Conservation (phyloP, 2,113 vertebrate genomes). For the Paramormyrops kingsleyae region DNA sequence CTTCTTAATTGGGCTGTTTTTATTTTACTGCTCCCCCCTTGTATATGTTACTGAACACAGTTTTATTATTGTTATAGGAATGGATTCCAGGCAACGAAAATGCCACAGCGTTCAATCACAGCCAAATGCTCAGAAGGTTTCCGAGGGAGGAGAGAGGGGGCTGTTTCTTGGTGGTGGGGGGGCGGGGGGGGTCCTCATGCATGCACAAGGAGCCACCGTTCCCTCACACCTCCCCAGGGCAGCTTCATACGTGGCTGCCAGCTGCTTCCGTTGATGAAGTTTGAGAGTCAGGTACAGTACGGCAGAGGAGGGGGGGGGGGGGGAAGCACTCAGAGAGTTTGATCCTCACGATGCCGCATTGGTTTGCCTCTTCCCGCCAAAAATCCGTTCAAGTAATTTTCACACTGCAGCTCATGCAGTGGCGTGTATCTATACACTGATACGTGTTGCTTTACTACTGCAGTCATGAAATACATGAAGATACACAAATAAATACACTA, state of each 20-base stretch:
- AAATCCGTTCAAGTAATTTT: background rate
- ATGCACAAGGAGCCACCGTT: background rate
- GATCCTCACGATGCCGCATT: background rate
- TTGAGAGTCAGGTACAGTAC: conserved; percentile 28
- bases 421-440: background rate
- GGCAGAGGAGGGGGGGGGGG: conserved; percentile 45
- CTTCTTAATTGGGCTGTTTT: conserved; percentile 50
- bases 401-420: background rate
- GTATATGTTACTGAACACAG: conserved; percentile 66
- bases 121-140: conserved; percentile 36
- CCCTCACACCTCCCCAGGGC: conserved; percentile 51
- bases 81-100: conserved; percentile 58
- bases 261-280: conserved; percentile 52
- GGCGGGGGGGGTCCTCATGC: background rate
- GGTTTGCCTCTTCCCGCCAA: background rate
- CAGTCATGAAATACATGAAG: background rate
- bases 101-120: conserved; percentile 63
- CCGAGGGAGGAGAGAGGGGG: background rate
- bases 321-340: no score
- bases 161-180: background rate
- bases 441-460: background rate
- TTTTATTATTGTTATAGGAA: conserved; percentile 71
- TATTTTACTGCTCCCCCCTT: background rate
- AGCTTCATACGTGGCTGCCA: conserved; percentile 60
- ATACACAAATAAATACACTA: background rate